Conservation (phyloP, 2,797 vertebrate genomes). For the Limosa lapponica region DNA sequence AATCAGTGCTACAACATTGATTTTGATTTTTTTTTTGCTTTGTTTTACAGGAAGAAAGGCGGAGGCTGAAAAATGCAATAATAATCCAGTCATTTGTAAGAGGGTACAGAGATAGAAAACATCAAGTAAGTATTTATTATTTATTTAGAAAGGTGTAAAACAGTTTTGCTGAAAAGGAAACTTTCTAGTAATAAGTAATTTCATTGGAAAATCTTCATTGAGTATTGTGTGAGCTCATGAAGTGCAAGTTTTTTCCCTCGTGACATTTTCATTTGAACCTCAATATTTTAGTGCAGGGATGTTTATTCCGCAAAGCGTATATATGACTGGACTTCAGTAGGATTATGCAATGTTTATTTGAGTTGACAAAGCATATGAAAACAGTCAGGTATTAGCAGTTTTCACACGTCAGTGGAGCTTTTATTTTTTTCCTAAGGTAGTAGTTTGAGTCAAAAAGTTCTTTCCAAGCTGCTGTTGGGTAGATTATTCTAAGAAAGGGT, state of each 20-base stretch:
- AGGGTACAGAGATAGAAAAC: constrained; percentile 93
- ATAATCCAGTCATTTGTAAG: constrained; percentile 97
- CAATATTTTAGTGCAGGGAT: background rate
- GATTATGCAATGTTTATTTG: accelerated
- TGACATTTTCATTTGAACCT: background rate
- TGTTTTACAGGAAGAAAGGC: constrained; percentile 90
- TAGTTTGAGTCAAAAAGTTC: background rate
- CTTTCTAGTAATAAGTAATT: background rate
- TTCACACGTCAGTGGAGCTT: background rate
- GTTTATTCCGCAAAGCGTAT: background rate
- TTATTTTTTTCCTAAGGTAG: background rate
- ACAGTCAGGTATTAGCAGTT: background rate
- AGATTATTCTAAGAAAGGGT: background rate
- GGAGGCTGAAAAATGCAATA: constrained; percentile 94
- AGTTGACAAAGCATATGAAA: background rate
- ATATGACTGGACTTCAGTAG: background rate
- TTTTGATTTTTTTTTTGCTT: constrained; percentile 31
- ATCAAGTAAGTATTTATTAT: constrained; percentile 83
- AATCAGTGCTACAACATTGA: background rate
- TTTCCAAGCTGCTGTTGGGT: background rate
- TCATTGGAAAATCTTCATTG: background rate
- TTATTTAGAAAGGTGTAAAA: background rate
- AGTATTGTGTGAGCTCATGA: background rate
- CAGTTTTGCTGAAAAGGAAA: background rate
- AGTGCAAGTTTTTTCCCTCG: background rate